Base-by-base conservation (phyloP, 2,888 invertebrate species). In the Drosophila testacea region DNA sequence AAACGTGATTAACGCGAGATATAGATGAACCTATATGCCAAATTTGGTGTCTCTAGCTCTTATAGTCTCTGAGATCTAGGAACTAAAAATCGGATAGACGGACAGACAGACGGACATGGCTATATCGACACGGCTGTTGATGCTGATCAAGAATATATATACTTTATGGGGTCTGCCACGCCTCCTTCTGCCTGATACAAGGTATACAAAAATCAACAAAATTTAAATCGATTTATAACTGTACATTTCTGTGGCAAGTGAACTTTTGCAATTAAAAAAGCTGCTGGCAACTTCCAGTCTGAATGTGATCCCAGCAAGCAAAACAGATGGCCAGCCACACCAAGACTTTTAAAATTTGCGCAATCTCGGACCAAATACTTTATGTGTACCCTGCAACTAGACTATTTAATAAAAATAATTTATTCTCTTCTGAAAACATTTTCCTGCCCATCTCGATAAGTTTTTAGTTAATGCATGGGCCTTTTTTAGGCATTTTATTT, bases 211-310 rank as follows among this genome's bases (percentile, higher is more conserved):
- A 30, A 42, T 16, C 56, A 55, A 71, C 41, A 66, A 65, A 51
- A 64, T 62, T 54, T 59, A 50, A 70, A 74, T 64, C 47, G 62
- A 81, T 55, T 74, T 65, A 62, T 65, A 73, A 69, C 62, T 68
- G 73, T 64, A 78, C 60, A 68, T 64, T 69, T 64, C 41, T 77
- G 51, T 32, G 68, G 68, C 65, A 81, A 78, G 41, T 79, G 71
- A 81, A 81, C 78, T 81, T 78, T 81, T 81, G 79, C 81, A 79
- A 74, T 81, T 78, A 73, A 70, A 68, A 65, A 73, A 65, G 69
- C 77, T 67, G 79, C 75, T 74, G 52, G 57, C 62, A 59, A 60
- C 63, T 57, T 61, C 61, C 62, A 73, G 76, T 65, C 67, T 56
- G 47, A 52, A 48, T 63, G 68, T 68, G 55, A 77, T 73, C 54